These are phyloP conservation scores for Caenorhabditis becei DNA, from an alignment of 2,888 invertebrate genomes.

Conservation along the genomic window DNA sequence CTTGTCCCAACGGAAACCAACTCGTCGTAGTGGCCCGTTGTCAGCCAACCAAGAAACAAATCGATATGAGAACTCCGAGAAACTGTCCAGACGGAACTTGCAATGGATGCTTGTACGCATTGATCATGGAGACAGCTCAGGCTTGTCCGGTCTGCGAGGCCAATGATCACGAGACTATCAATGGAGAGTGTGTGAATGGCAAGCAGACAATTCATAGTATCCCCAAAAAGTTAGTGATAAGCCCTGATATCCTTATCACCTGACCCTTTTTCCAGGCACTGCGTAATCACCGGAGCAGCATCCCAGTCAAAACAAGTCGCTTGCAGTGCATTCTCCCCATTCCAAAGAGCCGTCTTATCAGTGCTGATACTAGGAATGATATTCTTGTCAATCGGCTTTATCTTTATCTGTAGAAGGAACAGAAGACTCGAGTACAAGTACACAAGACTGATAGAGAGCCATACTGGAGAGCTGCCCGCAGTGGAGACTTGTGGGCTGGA, in stretches of 20 bases:
- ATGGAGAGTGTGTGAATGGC: slow-evolving; percentile 85
- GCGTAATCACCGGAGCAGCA: slow-evolving; percentile 80
- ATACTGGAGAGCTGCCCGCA: slow-evolving; percentile 72
- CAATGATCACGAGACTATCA: slow-evolving; percentile 83
- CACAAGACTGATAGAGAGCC: slow-evolving; percentile 74
- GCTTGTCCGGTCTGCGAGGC: slow-evolving; percentile 84
- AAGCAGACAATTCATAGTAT: slow-evolving; percentile 84
- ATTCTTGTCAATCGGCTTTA: slow-evolving; percentile 35
- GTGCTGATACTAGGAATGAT: slow-evolving; percentile 48
- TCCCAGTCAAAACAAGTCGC: slow-evolving; percentile 54
- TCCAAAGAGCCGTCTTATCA: slow-evolving; percentile 51
- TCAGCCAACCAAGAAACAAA: slow-evolving; percentile 80
- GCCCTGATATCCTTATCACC: neutral
- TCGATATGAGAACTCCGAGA: slow-evolving; percentile 73
- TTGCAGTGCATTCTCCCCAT: slow-evolving; percentile 62
- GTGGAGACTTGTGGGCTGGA: slow-evolving; percentile 76
- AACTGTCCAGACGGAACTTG: slow-evolving; percentile 84
- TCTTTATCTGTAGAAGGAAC: slow-evolving; percentile 66
- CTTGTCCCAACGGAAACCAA: slow-evolving; percentile 84
- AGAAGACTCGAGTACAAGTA: slow-evolving; percentile 78
- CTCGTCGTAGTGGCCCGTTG: slow-evolving; percentile 85
- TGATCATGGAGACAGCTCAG: slow-evolving; percentile 76
- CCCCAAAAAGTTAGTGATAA: slow-evolving; percentile 80
- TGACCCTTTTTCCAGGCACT: slow-evolving; percentile 82
- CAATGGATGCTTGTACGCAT: slow-evolving; percentile 85